These are phyloP conservation scores for Trinorchestia longiramus DNA, from an alignment of 1,140 invertebrate species.

Conservation along the genomic window DNA sequence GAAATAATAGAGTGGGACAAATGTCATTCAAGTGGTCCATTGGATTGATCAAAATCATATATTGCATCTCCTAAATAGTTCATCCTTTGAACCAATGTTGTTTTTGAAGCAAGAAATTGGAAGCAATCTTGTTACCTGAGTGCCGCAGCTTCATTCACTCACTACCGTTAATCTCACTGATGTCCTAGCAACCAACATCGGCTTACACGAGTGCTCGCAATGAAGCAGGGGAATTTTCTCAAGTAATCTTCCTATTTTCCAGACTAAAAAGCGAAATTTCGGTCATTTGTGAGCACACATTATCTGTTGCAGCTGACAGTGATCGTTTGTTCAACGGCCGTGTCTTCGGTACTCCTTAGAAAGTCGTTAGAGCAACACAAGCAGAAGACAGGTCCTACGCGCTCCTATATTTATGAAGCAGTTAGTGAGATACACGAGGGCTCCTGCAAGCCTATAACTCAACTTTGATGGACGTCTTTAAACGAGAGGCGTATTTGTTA, in stretches of 20 bases:
- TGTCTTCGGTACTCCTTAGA: slow-evolving; percentile 37
- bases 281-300: slow-evolving; percentile 18
- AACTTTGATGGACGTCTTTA: slow-evolving; percentile 44
- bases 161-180: neutral
- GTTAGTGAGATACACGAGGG: slow-evolving; percentile 46
- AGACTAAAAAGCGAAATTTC: neutral
- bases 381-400: neutral
- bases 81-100: neutral
- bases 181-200: neutral
- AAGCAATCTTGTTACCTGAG: neutral
- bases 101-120: neutral
- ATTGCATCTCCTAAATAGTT: neutral
- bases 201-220: neutral
- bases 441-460: slow-evolving; percentile 45
- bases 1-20: neutral
- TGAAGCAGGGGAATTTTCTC: neutral
- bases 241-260: neutral
- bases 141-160: neutral
- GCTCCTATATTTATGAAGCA: slow-evolving; percentile 41
- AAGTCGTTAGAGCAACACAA: slow-evolving; percentile 43
- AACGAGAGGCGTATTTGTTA: slow-evolving; percentile 12
- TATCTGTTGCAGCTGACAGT: slow-evolving; percentile 4
- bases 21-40: neutral
- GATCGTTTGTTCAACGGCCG: neutral
- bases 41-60: neutral